Base-by-base conservation (phyloP, 2,113 vertebrate genomes). In the Microtus richardsoni region DNA sequence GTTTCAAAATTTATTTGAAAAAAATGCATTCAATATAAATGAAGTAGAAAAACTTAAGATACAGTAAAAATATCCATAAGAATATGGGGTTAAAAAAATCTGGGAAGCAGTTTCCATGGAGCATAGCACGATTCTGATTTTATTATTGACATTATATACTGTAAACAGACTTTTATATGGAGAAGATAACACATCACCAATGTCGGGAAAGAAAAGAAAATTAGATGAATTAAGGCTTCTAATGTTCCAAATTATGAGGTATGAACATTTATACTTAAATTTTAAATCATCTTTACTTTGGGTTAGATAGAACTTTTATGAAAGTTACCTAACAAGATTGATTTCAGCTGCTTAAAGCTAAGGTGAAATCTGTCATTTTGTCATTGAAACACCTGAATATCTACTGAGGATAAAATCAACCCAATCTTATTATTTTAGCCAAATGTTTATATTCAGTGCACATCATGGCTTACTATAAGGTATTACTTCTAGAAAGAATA, bases 131-230 rank as follows among this genome's bases (percentile, higher is more conserved):
- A 64, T 89, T n/a, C 33, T 85, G 30, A 86, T 89, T 95, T 96
- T 74, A 91, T 74, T n/a, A 44, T 62, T 68, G 70, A 19, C 19
- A 73, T 68, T 44, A 11, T 58, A 13, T 54, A 26, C 2, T 71
- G 7, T 14, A 91, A 96, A 19, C 89, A 3, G 14, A 90, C 93
- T 93, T 90, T 90, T 47, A 70, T 30, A 74, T 62, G n/a, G 24
- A 86, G 49, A 96, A 84, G 1, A 33, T 80, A 64, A 49, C 14
- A 47, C 3, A 39, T 54, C 16, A 74, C 6, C 6, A 44, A 75
- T 73, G 26, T 64, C 13, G 70, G 2, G 3, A 60, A 66, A 54
- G 22, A 60, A 85, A 71, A 66, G 39, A 39, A 47, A 94, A 6
- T 52, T 64, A 64, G 47, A 47, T 47, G 47, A 47, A 8, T 47